These are phyloP conservation scores for Scopus umbretta DNA, from an alignment of 2,113 vertebrate species.

Conservation along the genomic window DNA sequence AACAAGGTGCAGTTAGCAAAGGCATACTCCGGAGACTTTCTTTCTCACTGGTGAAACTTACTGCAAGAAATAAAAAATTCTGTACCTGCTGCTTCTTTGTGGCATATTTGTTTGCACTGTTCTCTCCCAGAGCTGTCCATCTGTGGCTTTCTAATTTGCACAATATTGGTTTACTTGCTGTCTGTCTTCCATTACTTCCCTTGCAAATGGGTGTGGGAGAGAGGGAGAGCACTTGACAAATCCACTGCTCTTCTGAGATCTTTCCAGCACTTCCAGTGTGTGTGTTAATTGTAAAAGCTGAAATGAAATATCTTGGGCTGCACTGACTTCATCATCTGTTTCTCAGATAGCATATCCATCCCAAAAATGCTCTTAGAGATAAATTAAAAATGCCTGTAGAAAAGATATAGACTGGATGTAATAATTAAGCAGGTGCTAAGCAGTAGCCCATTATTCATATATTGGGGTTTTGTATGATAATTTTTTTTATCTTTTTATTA, in stretches of 20 bases:
- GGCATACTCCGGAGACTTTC: background rate
- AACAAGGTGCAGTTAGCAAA: background rate
- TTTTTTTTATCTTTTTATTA: background rate
- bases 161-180: background rate
- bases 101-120: fast-evolving
- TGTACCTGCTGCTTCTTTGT: background rate
- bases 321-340: background rate
- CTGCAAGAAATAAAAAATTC: background rate
- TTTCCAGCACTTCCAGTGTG: background rate
- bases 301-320: background rate
- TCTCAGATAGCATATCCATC: background rate
- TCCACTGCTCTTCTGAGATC: background rate
- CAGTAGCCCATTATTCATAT: background rate
- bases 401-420: background rate
- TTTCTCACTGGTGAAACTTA: background rate
- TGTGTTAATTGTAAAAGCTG: background rate
- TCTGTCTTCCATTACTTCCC: background rate
- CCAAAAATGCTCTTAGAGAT: background rate
- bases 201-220: background rate
- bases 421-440: conserved; percentile 2
- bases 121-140: background rate
- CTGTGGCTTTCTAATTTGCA: background rate
- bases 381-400: background rate
- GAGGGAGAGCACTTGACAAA: background rate
- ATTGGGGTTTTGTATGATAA: background rate